Percentiles rank a stretch among this genome's conserved stretches.
Conservation (phyloP, 2,888 invertebrate genomes). For the Labia minor region DNA sequence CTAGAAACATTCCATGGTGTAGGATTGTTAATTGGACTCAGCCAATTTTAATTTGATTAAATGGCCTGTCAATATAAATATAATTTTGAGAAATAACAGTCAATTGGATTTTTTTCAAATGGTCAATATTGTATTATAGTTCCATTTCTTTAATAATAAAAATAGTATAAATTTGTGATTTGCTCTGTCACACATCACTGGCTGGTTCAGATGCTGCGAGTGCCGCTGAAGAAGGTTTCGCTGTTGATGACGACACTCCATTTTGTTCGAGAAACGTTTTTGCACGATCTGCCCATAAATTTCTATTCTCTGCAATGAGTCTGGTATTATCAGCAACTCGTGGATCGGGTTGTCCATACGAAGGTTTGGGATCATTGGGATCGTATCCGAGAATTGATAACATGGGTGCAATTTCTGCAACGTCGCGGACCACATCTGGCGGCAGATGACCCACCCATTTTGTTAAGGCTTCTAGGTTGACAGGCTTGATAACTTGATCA, state of each 20-base stretch:
- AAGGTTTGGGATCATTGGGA: slow-evolving; percentile 91
- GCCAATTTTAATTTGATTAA: not conserved
- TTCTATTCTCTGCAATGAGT: slow-evolving; percentile 1
- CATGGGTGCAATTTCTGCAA: slow-evolving; percentile 92
- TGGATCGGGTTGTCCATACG: slow-evolving; percentile 77
- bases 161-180: too few relatives aligned
- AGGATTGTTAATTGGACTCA: slow-evolving; percentile 1
- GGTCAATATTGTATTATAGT: too few relatives aligned
- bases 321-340: slow-evolving; percentile 56
- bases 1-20: not conserved
- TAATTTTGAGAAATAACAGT: too few relatives aligned
- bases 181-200: not conserved
- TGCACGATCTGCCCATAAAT: not conserved
- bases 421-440: slow-evolving; percentile 81
- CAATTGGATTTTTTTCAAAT: not conserved
- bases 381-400: slow-evolving; percentile 82
- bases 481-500: slow-evolving; percentile 97
- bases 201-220: not conserved
- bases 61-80: not conserved
- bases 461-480: slow-evolving; percentile 88
- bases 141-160: too few relatives aligned
- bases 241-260: not conserved
- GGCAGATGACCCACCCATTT: slow-evolving; percentile 88
- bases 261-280: not conserved
- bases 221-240: not conserved